Conservation (phyloP, 2,113 vertebrate species). For the Montifringilla adamsi region DNA sequence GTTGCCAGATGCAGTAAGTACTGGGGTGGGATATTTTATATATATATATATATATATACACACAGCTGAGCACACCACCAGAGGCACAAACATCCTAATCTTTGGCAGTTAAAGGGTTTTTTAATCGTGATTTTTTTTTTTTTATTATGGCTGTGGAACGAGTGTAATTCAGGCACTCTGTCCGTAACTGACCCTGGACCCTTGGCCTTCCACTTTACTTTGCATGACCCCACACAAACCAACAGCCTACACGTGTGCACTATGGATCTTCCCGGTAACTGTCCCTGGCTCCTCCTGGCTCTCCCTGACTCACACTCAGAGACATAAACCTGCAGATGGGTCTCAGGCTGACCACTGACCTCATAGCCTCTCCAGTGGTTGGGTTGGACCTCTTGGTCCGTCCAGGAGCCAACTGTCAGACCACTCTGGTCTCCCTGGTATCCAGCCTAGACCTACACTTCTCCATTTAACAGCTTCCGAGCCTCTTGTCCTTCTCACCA, state of each 20-base stretch:
- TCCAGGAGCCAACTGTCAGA: not conserved
- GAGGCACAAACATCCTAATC: not conserved
- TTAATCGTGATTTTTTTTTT: not conserved
- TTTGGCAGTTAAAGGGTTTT: not conserved
- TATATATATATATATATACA: no score
- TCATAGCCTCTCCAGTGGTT: not conserved
- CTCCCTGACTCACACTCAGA: not conserved
- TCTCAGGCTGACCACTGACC: not conserved
- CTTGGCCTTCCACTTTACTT: not conserved
- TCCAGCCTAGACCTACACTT: not conserved
- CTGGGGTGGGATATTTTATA: no score
- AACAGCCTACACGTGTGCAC: not conserved
- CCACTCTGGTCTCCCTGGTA: not conserved
- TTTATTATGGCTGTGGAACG: not conserved
- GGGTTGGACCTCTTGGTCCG: not conserved
- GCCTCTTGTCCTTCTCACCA: not conserved
- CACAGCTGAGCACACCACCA: not conserved
- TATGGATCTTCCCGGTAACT: not conserved
- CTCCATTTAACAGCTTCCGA: not conserved
- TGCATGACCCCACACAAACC: not conserved
- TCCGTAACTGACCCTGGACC: not conserved
- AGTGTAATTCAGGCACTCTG: not conserved
- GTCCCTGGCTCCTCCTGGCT: not conserved
- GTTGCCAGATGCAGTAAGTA: not conserved
- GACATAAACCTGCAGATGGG: not conserved